A percentile compares a stretch with the other conserved stretches of the same genome.
phyloP scores from a whole-genome alignment of 2,113 vertebrate species.

The Grus americana region DNA sequence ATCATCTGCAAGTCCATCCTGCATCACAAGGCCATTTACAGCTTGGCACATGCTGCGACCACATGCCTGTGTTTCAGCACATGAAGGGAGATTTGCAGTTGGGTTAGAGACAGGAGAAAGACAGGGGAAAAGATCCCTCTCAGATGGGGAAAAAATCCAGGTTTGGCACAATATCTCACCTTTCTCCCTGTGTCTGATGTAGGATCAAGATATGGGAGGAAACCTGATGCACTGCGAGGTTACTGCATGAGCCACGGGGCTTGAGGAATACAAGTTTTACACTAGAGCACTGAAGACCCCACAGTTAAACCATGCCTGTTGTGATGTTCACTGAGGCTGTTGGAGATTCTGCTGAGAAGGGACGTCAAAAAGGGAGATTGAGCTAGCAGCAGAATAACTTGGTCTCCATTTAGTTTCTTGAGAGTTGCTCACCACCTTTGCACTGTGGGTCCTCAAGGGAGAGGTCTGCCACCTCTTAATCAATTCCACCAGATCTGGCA shows the following conservation, averaged over 20 bases:
- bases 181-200: neutral
- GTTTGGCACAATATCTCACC: neutral
- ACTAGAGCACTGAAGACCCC: neutral
- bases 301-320: neutral
- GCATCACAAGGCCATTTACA: neutral
- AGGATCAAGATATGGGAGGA: neutral
- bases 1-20: neutral
- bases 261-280: neutral
- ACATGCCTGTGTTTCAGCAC: neutral
- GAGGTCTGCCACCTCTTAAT: neutral
- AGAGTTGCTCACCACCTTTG: neutral
- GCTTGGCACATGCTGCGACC: neutral
- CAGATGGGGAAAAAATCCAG: neutral
- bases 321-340: neutral
- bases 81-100: neutral
- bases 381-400: neutral
- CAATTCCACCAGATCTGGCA: neutral
- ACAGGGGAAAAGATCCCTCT: neutral
- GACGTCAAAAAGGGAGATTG: fast-evolving
- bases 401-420: neutral
- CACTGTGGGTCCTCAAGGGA: neutral
- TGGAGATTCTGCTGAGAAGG: neutral
- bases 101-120: neutral
- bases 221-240: neutral
- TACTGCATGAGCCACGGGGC: neutral